phyloP scores from a whole-genome alignment of 2,888 invertebrate genomes.

The Blera fallax region DNA sequence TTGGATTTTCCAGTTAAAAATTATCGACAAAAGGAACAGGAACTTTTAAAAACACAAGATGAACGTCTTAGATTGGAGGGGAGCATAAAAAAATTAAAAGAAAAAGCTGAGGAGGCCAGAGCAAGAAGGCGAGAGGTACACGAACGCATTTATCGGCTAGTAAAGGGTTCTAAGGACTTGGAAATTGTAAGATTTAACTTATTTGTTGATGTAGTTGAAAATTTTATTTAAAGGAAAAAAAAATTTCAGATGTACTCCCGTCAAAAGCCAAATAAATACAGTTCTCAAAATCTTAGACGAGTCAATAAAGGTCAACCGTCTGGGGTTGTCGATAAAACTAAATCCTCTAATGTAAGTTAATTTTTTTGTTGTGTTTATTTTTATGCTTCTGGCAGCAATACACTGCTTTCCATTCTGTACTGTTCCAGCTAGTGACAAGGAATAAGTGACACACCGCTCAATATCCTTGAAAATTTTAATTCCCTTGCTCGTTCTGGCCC shows the following conservation, averaged over 20 bases:
- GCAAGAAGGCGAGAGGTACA: not conserved
- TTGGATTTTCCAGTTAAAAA: constrained; percentile 13
- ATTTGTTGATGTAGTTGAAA: not conserved
- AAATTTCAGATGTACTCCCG: not conserved
- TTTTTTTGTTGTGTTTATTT: not conserved
- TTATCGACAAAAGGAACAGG: constrained; percentile 32
- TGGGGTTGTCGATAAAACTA: not conserved
- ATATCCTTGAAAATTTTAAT: no score
- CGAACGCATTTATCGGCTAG: constrained; percentile 22
- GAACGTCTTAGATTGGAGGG: constrained; percentile 12
- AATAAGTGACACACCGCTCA: no score
- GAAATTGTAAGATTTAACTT: not conserved
- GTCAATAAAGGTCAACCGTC: not conserved
- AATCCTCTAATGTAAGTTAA: not conserved
- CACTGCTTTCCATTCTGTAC: no score
- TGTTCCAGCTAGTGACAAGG: no score
- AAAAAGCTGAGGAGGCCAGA: not conserved
- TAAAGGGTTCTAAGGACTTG: constrained; percentile 21
- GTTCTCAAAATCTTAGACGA: not conserved
- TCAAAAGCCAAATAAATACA: not conserved
- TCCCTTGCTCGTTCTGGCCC: no score
- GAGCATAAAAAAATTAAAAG: not conserved
- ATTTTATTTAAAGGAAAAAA: not conserved
- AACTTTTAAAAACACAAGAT: not conserved
- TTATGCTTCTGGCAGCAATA: not conserved